These are phyloP conservation scores for Phalacrocorax aristotelis DNA, from an alignment of 2,113 vertebrate species.

Conservation along the genomic window DNA sequence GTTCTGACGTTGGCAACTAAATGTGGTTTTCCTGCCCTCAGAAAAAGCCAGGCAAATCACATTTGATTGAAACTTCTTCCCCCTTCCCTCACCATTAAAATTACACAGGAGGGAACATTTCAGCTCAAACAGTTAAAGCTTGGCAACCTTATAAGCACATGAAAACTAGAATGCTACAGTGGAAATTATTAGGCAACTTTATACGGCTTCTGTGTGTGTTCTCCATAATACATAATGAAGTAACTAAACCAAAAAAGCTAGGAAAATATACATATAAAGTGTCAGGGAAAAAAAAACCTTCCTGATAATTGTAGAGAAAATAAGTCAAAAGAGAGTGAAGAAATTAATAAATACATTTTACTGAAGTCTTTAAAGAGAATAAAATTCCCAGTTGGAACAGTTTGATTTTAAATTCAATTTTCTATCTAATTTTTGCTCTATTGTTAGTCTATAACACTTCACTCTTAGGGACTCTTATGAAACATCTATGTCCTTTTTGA, in stretches of 20 bases:
- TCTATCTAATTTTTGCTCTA: not conserved
- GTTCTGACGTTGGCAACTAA: not conserved
- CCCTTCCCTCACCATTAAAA: not conserved
- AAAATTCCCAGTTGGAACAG: not conserved
- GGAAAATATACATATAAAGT: not conserved
- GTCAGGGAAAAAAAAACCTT: not conserved
- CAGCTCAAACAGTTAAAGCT: not conserved
- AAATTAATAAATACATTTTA: not conserved
- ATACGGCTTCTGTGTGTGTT: not conserved
- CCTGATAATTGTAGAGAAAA: not conserved
- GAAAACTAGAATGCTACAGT: not conserved
- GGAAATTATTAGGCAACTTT: not conserved
- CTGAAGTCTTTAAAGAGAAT: not conserved
- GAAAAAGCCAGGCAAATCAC: not conserved
- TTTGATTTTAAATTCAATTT: not conserved
- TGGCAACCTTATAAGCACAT: not conserved
- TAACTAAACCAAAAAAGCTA: not conserved
- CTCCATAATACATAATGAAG: not conserved
- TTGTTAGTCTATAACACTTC: not conserved
- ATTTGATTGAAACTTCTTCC: not conserved
- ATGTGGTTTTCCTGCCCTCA: not conserved
- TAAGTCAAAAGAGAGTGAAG: not conserved
- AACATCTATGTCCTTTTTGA: not conserved
- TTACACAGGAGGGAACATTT: not conserved
- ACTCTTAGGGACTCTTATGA: not conserved